Conservation (phyloP, 2,113 vertebrate species). For the Aptenodytes forsteri region DNA sequence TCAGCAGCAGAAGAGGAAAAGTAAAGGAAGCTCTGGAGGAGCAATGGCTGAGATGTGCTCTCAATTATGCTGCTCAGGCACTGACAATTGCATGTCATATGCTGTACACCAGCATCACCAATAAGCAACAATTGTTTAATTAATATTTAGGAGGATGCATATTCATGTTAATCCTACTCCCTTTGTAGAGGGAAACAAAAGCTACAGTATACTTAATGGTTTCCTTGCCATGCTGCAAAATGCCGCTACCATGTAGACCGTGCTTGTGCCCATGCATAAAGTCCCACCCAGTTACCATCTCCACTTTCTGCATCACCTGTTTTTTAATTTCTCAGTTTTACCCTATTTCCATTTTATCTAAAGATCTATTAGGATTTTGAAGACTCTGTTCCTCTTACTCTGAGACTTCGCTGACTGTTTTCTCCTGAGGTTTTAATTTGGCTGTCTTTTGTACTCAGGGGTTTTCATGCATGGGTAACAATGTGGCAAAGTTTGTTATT, state of each 20-base stretch:
- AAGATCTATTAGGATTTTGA: neutral
- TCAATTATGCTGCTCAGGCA: neutral
- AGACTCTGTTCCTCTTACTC: neutral
- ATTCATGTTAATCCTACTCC: neutral
- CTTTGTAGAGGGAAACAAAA: neutral
- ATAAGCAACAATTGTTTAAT: neutral
- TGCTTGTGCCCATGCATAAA: neutral
- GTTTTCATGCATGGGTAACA: neutral
- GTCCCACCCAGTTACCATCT: neutral
- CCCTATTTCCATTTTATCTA: neutral
- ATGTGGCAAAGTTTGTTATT: neutral
- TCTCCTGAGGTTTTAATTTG: neutral
- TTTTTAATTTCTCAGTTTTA: neutral
- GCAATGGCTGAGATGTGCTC: neutral
- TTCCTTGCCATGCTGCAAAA: neutral
- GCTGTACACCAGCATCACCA: neutral
- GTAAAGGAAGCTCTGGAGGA: neutral
- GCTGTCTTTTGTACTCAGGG: neutral
- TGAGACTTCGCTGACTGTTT: neutral
- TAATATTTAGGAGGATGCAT: neutral
- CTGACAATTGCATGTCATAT: fast-evolving
- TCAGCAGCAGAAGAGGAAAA: neutral
- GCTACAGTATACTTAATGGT: neutral
- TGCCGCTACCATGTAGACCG: fast-evolving
- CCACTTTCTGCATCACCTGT: neutral